A percentile compares a stretch with the other conserved stretches of the same genome.
These are phyloP conservation scores for Gadopsis bispinosus DNA, from an alignment of 2,797 vertebrate species.

Conservation along the genomic window DNA sequence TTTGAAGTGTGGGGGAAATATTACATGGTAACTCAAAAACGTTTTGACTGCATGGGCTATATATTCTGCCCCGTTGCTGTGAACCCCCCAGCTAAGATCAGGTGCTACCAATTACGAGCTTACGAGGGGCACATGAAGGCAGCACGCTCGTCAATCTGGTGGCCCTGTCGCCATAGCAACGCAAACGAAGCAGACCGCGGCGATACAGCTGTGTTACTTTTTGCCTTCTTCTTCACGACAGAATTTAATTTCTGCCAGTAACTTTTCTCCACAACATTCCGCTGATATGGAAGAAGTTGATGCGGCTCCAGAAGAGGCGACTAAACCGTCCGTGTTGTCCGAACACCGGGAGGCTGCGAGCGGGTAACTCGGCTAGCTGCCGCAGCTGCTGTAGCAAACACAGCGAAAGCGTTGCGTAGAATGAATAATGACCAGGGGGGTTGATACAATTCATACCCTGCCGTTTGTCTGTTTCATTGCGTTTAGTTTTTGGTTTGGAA, in stretches of 20 bases:
- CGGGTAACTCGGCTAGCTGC: conserved; percentile 51
- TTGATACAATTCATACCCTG: not conserved
- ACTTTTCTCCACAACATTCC: not conserved
- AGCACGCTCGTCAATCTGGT: not conserved
- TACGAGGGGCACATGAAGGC: conserved; percentile 31
- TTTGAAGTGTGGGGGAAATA: no score
- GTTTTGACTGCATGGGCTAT: no score
- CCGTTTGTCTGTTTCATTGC: not conserved
- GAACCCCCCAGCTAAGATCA: no score
- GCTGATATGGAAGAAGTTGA: conserved; percentile 49
- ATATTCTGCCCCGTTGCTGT: no score
- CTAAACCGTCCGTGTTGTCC: conserved; percentile 53
- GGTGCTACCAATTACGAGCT: not conserved
- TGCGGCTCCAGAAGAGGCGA: not conserved
- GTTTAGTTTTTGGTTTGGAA: not conserved
- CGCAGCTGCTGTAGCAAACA: no score
- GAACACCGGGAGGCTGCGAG: conserved; percentile 65
- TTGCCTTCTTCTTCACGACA: rapidly evolving
- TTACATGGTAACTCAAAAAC: no score
- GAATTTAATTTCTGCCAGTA: rapidly evolving
- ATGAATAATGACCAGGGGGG: not conserved
- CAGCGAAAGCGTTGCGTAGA: no score
- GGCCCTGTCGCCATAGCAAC: conserved; percentile 63
- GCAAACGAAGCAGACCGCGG: conserved; percentile 8
- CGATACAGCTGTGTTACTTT: not conserved